Evolutionary conservation across 2,888 invertebrate genomes (phyloP).

Genomic region (Sesia bembeciformis): DNA sequence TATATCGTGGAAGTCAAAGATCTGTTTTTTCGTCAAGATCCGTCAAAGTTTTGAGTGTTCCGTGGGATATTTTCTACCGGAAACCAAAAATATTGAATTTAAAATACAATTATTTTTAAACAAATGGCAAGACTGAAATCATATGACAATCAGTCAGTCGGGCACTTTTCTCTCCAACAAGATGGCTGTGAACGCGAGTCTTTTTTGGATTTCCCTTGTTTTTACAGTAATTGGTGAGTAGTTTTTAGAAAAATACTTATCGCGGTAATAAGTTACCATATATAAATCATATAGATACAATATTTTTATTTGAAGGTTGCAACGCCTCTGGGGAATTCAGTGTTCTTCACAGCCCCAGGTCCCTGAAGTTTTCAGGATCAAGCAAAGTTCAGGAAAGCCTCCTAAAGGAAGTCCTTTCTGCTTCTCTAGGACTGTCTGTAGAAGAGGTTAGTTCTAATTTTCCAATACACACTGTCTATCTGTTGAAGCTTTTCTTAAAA

Average conservation of each 20-base stretch:
- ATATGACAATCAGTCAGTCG: constrained; percentile 54
- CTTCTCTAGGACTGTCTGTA: constrained; percentile 81
- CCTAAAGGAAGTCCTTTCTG: constrained; percentile 81
- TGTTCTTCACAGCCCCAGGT: constrained; percentile 79
- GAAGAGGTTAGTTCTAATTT: constrained; percentile 67
- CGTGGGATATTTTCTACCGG: too few species aligned
- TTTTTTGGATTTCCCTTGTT: constrained; percentile 50
- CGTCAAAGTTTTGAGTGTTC: too few species aligned
- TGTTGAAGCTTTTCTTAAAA: not conserved
- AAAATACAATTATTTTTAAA: too few species aligned
- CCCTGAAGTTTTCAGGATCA: constrained; percentile 79
- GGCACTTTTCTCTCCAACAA: constrained; percentile 14
- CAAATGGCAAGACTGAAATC: constrained; percentile 44
- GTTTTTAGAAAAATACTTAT: not conserved
- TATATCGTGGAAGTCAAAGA: too few species aligned
- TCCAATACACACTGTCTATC: not conserved
- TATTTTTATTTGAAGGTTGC: constrained; percentile 39
- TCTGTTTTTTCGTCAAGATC: too few species aligned
- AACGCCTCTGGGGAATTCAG: constrained; percentile 79
- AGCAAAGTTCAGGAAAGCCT: constrained; percentile 76
- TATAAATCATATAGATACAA: too few species aligned
- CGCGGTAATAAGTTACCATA: too few species aligned
- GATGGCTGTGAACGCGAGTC: constrained; percentile 55
- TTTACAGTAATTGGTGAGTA: constrained; percentile 49
- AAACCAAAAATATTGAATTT: too few species aligned